phyloP scores from a whole-genome alignment of 2,113 vertebrate species.

The Carettochelys insculpta region DNA sequence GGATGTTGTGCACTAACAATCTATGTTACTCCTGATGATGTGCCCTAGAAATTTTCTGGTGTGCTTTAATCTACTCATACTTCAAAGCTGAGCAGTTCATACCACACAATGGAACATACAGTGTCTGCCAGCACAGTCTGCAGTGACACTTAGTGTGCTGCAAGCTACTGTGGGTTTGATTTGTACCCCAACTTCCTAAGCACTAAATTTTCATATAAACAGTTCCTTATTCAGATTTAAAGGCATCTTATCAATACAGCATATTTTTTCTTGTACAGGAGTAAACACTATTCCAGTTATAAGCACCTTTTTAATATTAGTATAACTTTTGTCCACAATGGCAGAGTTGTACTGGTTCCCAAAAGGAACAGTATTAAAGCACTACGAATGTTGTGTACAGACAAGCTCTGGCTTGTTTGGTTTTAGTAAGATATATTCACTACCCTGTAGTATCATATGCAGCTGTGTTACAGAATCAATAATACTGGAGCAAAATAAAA shows the following conservation, averaged over 20 bases:
- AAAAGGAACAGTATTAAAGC: no score
- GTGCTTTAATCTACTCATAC: not conserved
- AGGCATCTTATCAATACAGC: not conserved
- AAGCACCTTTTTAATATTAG: not conserved
- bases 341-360: not conserved
- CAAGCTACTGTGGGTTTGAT: not conserved
- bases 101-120: not conserved
- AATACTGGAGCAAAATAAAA: not conserved
- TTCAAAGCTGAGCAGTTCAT: not conserved
- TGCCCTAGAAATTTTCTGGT: not conserved
- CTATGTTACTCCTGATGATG: not conserved
- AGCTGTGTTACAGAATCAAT: not conserved
- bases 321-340: not conserved
- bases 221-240: not conserved
- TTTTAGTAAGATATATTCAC: not conserved
- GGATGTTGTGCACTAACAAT: not conserved
- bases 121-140: not conserved
- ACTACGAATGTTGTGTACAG: not conserved
- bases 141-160: not conserved
- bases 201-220: not conserved
- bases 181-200: not conserved
- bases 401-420: not conserved
- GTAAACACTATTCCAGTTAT: not conserved
- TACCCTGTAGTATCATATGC: not conserved
- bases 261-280: not conserved